These are phyloP conservation scores for Sphaerophoria taeniata DNA, from an alignment of 2,888 invertebrate genomes.

Conservation along the genomic window DNA sequence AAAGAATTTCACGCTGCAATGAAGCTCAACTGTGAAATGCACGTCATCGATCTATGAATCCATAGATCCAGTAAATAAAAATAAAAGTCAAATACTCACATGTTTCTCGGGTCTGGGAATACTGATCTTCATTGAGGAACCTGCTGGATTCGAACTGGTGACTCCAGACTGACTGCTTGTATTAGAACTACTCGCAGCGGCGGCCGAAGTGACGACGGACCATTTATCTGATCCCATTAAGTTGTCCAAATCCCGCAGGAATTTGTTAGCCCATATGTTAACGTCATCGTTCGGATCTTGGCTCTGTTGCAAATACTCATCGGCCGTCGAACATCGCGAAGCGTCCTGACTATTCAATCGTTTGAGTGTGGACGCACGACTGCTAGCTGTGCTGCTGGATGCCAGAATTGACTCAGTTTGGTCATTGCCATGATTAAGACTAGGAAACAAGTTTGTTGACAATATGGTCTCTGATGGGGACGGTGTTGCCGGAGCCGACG, in stretches of 20 bases:
- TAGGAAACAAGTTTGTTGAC: conserved; percentile 76
- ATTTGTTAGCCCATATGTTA: conserved; percentile 83
- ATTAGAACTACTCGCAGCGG: conserved; percentile 31
- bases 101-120: conserved; percentile 82
- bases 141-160: conserved; percentile 54
- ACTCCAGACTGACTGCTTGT: conserved; percentile 40
- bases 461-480: conserved; percentile 76
- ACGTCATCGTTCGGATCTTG: conserved; percentile 79
- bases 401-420: conserved; percentile 59
- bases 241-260: conserved; percentile 82
- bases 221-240: conserved; percentile 81
- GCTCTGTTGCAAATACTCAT: conserved; percentile 50
- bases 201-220: conserved; percentile 60
- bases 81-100: conserved; percentile 78
- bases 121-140: conserved; percentile 78
- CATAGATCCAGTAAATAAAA: conserved; percentile 34
- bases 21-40: conserved; percentile 63
- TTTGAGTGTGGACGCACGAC: conserved; percentile 66
- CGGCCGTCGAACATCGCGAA: conserved; percentile 42
- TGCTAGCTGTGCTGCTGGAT: conserved; percentile 46
- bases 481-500: conserved; percentile 66
- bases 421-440: conserved; percentile 71
- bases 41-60: conserved; percentile 17
- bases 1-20: conserved; percentile 20
- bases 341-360: conserved; percentile 73